Evolutionary conservation across 2,888 invertebrate species (phyloP).

Genomic region (Nomada goodeniana): DNA sequence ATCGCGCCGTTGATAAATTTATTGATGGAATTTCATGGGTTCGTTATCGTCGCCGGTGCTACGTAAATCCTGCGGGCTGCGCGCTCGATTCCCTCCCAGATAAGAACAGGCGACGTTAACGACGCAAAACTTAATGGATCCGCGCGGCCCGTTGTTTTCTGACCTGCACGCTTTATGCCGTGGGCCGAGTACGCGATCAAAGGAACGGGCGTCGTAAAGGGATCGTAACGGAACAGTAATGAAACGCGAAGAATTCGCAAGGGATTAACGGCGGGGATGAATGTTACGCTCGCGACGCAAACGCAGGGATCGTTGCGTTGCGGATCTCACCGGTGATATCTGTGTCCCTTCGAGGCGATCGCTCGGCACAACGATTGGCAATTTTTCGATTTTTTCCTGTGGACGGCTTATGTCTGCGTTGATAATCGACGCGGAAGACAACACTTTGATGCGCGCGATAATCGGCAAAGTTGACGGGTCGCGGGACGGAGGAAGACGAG

Average conservation of each 20-base stretch:
- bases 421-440: no score
- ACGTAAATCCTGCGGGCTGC: constrained; percentile 2
- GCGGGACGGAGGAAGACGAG: no score
- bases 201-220: constrained; percentile 15
- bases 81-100: constrained; percentile 8
- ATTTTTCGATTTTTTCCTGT: no score
- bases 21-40: constrained; percentile 35
- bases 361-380: no score
- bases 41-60: constrained; percentile 21
- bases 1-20: constrained; percentile 21
- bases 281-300: neutral
- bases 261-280: neutral
- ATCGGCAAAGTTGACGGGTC: no score
- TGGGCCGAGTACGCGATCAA: neutral
- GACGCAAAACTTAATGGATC: constrained; percentile 4
- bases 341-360: neutral
- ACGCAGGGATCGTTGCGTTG: neutral
- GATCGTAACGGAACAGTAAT: neutral
- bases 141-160: neutral
- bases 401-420: no score
- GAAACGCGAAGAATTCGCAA: constrained; percentile 14
- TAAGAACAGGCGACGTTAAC: neutral
- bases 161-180: neutral
- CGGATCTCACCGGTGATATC: neutral
- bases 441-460: no score